Evolutionary conservation across 2,888 invertebrate genomes (phyloP), one percentile per base, ranked within the genome.

Genomic region (Drosophila rellima): DNA sequence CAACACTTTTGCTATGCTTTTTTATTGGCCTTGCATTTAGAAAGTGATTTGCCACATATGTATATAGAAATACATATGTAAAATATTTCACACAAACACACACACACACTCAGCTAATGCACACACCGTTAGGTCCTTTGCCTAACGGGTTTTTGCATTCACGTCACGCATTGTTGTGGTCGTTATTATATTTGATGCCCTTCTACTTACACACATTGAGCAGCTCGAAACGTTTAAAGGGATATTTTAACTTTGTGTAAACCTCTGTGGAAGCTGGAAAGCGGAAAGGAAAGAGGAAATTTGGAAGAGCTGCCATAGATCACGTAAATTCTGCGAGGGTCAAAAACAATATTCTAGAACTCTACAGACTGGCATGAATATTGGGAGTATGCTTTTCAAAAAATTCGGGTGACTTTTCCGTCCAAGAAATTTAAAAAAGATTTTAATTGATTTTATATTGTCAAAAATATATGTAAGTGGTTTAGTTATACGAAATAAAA

Each of bases 101-200:
- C 56, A 29, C 48, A 20, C 54, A 44, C 67, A 57, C 60, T 26
- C 20, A 23, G 74, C 60, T 79, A 79, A 79, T 77, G 80, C 80
- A 75, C 47, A 71, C 64, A 60, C 60, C 55, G 54, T 71, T 20
- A 71, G 80, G 60, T 44, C 52, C 62, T 73, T 65, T 68, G 42
- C 23, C 61, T 29, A 54, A 60, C 56, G 23, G 29, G 17, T 48
- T 74, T 77, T 71, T 61, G 70, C 68, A 79, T 77, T 65, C 80
- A 60, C 40, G 73, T 79, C 78, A 79, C 78, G 78, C 78, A 77
- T 79, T 80, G 80, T 79, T 80, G 80, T 79, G 78, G 81, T 80
- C 80, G 80, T 78, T 78, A 78, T 78, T 76, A 78, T 80, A 76
- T 78, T 79, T 77, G 79, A 70, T 74, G 70, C 70, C 62, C 61